phyloP scores from a whole-genome alignment of 2,888 invertebrate genomes.

The Hyposoter didymator region DNA sequence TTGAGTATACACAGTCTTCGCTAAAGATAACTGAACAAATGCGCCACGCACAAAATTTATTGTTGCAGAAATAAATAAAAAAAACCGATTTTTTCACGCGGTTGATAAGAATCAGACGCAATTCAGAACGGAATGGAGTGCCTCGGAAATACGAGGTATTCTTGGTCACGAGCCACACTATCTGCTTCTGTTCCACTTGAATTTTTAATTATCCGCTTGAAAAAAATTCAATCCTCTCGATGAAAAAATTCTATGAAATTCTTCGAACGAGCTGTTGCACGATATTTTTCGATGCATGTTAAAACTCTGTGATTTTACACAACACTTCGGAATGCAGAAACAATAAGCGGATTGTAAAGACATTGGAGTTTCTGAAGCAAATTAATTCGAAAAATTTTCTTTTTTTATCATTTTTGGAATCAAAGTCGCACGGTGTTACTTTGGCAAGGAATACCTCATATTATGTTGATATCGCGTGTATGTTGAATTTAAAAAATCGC shows the following conservation, averaged over 20 bases:
- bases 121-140: background rate
- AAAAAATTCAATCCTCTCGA: background rate
- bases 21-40: background rate
- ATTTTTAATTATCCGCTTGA: too few species aligned
- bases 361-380: background rate
- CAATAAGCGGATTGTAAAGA: background rate
- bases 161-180: background rate
- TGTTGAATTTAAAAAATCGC: conserved; percentile 62
- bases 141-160: conserved; percentile 2
- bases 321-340: background rate
- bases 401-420: background rate
- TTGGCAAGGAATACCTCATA: conserved; percentile 8
- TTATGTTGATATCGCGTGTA: conserved; percentile 15
- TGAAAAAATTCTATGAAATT: background rate
- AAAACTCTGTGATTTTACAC: background rate
- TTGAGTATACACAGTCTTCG: background rate
- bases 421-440: background rate
- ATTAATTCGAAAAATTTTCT: background rate
- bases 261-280: background rate
- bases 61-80: background rate
- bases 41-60: background rate
- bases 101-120: conserved; percentile 3
- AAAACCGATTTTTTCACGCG: background rate
- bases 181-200: background rate
- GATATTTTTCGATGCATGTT: background rate